These are phyloP conservation scores for Conops quadrifasciatus DNA, from an alignment of 2,888 invertebrate genomes.

Conservation along the genomic window DNA sequence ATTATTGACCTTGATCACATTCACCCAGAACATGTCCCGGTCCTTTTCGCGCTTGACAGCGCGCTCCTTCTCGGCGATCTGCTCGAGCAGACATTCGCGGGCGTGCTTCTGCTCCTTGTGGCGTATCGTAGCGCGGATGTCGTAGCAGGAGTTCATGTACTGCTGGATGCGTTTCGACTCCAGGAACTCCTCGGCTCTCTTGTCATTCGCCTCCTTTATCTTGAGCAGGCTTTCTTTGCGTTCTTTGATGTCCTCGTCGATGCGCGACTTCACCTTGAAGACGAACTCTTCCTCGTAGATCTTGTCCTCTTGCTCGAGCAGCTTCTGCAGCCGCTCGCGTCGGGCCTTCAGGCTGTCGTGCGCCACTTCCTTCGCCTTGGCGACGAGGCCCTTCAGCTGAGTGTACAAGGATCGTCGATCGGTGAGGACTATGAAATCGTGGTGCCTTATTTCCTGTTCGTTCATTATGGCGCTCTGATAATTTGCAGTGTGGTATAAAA, in stretches of 20 bases:
- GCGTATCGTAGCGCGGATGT: constrained; percentile 57
- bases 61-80: constrained; percentile 56
- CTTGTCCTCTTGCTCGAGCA: constrained; percentile 56
- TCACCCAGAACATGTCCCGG: constrained; percentile 52
- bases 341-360: constrained; percentile 52
- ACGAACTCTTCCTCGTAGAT: constrained; percentile 57
- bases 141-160: constrained; percentile 58
- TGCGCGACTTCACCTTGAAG: constrained; percentile 54
- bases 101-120: constrained; percentile 51
- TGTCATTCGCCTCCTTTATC: constrained; percentile 51
- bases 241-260: constrained; percentile 55
- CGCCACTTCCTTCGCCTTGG: constrained; percentile 53
- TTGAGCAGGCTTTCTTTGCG: constrained; percentile 54
- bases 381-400: constrained; percentile 55
- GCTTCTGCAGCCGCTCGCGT: constrained; percentile 47
- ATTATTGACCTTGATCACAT: constrained; percentile 49
- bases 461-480: background rate
- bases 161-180: constrained; percentile 55
- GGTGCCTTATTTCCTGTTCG: constrained; percentile 45
- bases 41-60: constrained; percentile 48
- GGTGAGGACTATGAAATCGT: constrained; percentile 52
- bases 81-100: constrained; percentile 55
- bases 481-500: background rate
- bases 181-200: constrained; percentile 50
- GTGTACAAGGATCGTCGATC: constrained; percentile 57